Percentiles rank a stretch among this genome's conserved stretches.
Conservation (phyloP, 23 tunicate genomes). For the Trididemnum clinides region DNA sequence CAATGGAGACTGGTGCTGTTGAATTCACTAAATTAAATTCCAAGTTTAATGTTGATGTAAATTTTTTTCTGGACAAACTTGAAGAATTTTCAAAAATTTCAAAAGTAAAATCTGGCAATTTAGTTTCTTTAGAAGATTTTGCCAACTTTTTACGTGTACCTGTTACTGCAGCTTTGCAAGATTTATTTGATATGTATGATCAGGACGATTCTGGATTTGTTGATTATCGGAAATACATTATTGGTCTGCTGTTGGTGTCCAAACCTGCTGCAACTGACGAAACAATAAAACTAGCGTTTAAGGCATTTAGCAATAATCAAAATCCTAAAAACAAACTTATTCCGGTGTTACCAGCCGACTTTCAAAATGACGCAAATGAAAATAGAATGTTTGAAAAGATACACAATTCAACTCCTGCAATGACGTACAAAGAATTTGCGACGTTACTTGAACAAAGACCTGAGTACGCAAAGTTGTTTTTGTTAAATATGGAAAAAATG, state of each 20-base stretch:
- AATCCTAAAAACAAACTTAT: slow-evolving; percentile 70
- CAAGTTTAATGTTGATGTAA: slow-evolving; percentile 58
- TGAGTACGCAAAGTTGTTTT: slow-evolving; percentile 85
- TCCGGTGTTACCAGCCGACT: slow-evolving; percentile 48
- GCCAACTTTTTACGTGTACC: slow-evolving; percentile 61
- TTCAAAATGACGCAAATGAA: slow-evolving; percentile 49
- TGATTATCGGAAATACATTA: slow-evolving; percentile 87
- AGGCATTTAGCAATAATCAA: slow-evolving; percentile 66
- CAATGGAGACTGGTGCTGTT: slow-evolving; percentile 75
- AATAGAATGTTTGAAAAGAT: slow-evolving; percentile 42
- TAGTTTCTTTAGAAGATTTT: slow-evolving; percentile 68
- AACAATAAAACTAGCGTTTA: slow-evolving; percentile 77
- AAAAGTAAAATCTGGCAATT: slow-evolving; percentile 17
- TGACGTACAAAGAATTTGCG: slow-evolving; percentile 63
- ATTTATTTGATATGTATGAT: slow-evolving; percentile 83
- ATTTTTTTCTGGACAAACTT: slow-evolving; percentile 55
- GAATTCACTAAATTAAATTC: slow-evolving; percentile 73
- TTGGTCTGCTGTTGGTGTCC: slow-evolving; percentile 80
- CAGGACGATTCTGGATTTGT: slow-evolving; percentile 59
- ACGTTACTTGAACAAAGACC: slow-evolving; percentile 58
- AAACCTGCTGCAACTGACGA: slow-evolving; percentile 72
- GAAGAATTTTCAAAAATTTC: slow-evolving; percentile 70
- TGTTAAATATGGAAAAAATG: slow-evolving; percentile 56
- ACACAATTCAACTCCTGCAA: background rate
- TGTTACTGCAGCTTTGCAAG: slow-evolving; percentile 54